phyloP scores from a whole-genome alignment of 2,113 vertebrate genomes.

The Nibea albiflora region DNA sequence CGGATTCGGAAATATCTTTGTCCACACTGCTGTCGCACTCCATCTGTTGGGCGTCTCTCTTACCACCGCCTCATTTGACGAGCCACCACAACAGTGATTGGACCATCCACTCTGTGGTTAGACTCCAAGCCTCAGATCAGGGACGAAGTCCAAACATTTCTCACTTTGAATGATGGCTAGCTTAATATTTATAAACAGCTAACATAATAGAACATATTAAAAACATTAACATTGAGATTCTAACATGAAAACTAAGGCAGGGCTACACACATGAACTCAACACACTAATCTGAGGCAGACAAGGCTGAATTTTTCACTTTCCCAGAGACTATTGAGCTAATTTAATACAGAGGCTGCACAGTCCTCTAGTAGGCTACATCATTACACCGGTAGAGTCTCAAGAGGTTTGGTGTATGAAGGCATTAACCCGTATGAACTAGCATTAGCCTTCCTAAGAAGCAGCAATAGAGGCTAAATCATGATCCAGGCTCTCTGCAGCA shows the following conservation, averaged over 20 bases:
- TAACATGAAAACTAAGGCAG: neutral
- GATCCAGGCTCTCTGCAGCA: conserved; percentile 19
- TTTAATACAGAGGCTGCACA: conserved; percentile 57
- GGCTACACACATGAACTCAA: neutral
- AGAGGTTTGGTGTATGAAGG: conserved; percentile 54
- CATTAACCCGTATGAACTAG: conserved; percentile 60
- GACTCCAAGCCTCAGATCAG: neutral
- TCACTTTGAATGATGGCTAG: neutral
- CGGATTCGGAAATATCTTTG: neutral
- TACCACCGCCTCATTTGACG: neutral
- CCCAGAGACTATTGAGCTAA: conserved; percentile 51
- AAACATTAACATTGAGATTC: neutral
- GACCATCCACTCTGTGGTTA: conserved; percentile 8
- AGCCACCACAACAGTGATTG: neutral
- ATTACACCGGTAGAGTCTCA: conserved; percentile 48
- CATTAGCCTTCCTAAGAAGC: conserved; percentile 38
- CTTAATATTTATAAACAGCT: neutral
- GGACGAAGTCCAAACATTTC: conserved; percentile 3
- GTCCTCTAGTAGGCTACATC: conserved; percentile 44
- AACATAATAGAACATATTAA: neutral
- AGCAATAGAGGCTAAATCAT: conserved; percentile 31
- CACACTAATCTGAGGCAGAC: conserved; percentile 38
- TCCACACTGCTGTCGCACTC: neutral
- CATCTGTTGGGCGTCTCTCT: neutral
- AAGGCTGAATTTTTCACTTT: conserved; percentile 37